Conservation (phyloP, 1,140 invertebrate genomes). For the Diorhabda sublineata region DNA sequence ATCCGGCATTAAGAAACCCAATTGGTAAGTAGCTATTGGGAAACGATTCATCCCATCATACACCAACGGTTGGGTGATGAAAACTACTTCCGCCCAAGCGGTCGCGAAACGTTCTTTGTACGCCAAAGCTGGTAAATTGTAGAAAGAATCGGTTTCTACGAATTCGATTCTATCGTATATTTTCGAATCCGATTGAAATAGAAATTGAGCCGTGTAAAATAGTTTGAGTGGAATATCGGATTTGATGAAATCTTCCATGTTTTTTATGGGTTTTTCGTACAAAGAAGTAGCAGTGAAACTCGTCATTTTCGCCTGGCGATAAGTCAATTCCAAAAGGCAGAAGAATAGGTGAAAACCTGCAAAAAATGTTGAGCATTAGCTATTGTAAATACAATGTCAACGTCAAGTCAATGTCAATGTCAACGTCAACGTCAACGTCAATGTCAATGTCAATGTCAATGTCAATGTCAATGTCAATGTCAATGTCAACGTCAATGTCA, state of each 20-base stretch:
- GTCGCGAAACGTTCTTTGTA: background rate
- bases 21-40: background rate
- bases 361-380: background rate
- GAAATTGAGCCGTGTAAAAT: too few species aligned
- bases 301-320: background rate
- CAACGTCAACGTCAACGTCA: too few species aligned
- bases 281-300: background rate
- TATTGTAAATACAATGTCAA: too few species aligned
- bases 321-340: background rate
- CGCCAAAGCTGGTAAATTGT: too few species aligned
- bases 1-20: background rate
- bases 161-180: too few species aligned
- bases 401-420: too few species aligned
- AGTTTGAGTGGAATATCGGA: background rate
- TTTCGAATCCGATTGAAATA: too few species aligned
- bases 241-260: background rate
- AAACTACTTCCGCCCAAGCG: background rate
- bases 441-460: too few species aligned
- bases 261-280: background rate
- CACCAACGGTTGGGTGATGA: background rate
- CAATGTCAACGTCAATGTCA: too few species aligned
- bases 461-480: too few species aligned
- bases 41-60: background rate
- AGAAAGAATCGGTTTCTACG: too few species aligned
- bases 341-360: background rate